Evolutionary conservation across 1,140 invertebrate species (phyloP).

Genomic region (Magallana ariakensis): DNA sequence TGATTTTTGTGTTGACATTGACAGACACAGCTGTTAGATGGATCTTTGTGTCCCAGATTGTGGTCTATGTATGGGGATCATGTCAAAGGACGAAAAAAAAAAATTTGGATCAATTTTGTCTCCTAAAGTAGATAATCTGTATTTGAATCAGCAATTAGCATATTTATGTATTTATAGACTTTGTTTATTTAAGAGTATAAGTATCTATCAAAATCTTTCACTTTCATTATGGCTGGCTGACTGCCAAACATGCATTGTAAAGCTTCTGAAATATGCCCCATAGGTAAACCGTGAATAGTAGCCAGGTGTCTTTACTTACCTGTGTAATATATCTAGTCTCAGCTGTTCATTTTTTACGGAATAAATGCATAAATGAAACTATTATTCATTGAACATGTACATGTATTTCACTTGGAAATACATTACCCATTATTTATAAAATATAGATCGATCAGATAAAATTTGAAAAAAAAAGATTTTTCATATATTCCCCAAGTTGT

Average conservation of each 20-base stretch:
- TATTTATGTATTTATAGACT: background rate
- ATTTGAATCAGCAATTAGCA: background rate
- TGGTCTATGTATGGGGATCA: background rate
- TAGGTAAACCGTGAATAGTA: conserved; percentile 17
- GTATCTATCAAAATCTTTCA: background rate
- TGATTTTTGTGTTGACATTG: background rate
- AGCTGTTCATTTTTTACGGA: conserved; percentile 1
- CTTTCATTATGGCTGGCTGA: background rate
- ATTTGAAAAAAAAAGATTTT: too few relatives aligned
- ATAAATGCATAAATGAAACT: background rate
- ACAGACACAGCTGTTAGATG: background rate
- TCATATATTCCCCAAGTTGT: too few relatives aligned
- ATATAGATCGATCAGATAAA: too few relatives aligned
- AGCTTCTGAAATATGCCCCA: conserved; percentile 12
- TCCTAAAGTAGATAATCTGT: background rate
- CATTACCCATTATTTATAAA: too few relatives aligned
- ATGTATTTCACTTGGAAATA: too few relatives aligned
- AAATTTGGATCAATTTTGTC: background rate
- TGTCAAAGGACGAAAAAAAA: background rate
- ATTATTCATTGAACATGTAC: too few relatives aligned
- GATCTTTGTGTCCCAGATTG: background rate
- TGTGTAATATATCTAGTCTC: background rate
- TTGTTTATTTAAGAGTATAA: background rate
- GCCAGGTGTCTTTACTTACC: conserved; percentile 20
- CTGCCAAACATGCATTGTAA: conserved; percentile 18